phyloP scores from a whole-genome alignment of 1,140 invertebrate species.

The Pissodes strobi region DNA sequence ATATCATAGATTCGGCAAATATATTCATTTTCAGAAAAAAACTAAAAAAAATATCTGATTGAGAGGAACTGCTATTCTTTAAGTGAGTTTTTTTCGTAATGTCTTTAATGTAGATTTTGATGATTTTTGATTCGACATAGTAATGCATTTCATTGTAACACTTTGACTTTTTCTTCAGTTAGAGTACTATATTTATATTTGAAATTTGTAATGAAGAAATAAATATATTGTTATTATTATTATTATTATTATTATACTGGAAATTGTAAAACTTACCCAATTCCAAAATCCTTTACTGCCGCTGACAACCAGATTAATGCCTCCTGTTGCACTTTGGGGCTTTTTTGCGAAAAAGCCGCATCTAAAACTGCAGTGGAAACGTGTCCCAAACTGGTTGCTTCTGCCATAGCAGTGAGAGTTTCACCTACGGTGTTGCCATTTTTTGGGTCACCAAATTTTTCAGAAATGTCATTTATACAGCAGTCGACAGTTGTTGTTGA shows the following conservation, averaged over 20 bases:
- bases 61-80: no score
- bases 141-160: no score
- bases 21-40: no score
- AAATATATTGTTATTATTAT: not conserved
- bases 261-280: constrained; percentile 64
- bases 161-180: no score
- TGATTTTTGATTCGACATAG: no score
- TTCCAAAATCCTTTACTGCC: constrained; percentile 84
- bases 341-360: constrained; percentile 85
- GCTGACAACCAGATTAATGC: constrained; percentile 77
- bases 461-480: constrained; percentile 78
- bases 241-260: no score
- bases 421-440: constrained; percentile 73
- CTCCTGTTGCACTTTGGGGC: constrained; percentile 89
- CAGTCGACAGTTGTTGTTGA: constrained; percentile 74
- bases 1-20: no score
- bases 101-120: no score
- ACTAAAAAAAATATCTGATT: no score
- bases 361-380: constrained; percentile 72
- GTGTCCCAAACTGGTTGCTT: constrained; percentile 76
- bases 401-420: constrained; percentile 74
- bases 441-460: constrained; percentile 85
- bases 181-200: not conserved
- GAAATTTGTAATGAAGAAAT: not conserved
- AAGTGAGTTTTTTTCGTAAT: no score